Percentiles rank a stretch among this genome's conserved stretches.
phyloP scores from a whole-genome alignment of 2,888 invertebrate species.

The Mimachlamys varia region DNA sequence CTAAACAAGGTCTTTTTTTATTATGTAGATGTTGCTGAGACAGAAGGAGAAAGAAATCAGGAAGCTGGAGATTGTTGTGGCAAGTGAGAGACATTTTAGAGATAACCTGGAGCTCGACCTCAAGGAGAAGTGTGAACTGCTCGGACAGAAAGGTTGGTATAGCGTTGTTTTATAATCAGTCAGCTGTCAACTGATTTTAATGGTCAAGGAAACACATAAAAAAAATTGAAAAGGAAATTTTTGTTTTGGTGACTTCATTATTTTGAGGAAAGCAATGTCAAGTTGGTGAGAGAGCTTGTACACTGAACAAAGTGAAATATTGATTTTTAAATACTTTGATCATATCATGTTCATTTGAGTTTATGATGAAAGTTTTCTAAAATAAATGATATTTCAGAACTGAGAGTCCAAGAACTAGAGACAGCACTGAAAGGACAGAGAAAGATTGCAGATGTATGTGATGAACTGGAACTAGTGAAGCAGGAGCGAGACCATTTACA shows the following conservation, averaged over 20 bases:
- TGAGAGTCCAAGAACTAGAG: slow-evolving; percentile 61
- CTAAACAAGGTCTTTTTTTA: neutral
- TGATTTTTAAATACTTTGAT: too few species aligned
- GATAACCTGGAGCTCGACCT: slow-evolving; percentile 67
- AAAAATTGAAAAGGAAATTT: too few species aligned
- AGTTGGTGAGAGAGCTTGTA: too few species aligned
- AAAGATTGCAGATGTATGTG: slow-evolving; percentile 63
- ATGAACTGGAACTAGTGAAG: slow-evolving; percentile 65
- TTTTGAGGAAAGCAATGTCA: too few species aligned
- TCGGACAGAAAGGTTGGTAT: slow-evolving; percentile 67
- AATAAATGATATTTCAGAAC: slow-evolving; percentile 51
- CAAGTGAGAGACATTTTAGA: slow-evolving; percentile 64
- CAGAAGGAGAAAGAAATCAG: slow-evolving; percentile 66
- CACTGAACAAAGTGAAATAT: too few species aligned
- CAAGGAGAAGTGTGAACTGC: slow-evolving; percentile 54
- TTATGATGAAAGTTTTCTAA: too few species aligned
- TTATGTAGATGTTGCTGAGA: slow-evolving; percentile 59
- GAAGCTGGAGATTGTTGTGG: slow-evolving; percentile 60
- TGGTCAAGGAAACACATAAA: too few species aligned
- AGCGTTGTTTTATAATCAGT: neutral
- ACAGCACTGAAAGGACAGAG: slow-evolving; percentile 60
- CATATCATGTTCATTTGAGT: too few species aligned
- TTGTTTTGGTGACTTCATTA: too few species aligned
- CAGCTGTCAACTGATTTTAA: neutral
- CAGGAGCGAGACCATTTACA: slow-evolving; percentile 59